Evolutionary conservation across 35 echinoderm and acorn worm genomes (phyloP).

Genomic region (Apostichopus japonicus): DNA sequence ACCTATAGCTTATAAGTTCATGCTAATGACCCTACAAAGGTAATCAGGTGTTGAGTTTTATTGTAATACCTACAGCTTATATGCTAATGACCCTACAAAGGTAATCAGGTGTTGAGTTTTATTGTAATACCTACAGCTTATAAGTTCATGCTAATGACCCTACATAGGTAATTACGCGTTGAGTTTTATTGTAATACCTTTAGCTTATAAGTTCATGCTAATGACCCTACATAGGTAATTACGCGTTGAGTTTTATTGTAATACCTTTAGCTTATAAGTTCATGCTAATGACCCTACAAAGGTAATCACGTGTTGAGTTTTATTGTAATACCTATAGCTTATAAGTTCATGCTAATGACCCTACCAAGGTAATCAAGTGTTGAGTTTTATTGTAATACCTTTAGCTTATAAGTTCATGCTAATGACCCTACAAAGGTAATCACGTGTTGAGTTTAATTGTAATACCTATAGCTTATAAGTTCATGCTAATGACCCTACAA

Average conservation of each 20-base stretch:
- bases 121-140: no score
- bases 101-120: slow-evolving; percentile 36
- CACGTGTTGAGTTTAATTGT: no score
- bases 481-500: slow-evolving; percentile 85
- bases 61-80: no score
- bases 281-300: slow-evolving; percentile 82
- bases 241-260: no score
- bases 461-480: no score
- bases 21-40: slow-evolving; percentile 81
- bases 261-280: no score
- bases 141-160: slow-evolving; percentile 80
- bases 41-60: slow-evolving; percentile 9
- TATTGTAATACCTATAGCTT: no score
- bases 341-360: slow-evolving; percentile 57
- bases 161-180: slow-evolving; percentile 65
- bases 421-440: slow-evolving; percentile 88
- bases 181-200: no score
- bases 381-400: no score
- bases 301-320: slow-evolving; percentile 45
- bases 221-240: slow-evolving; percentile 88
- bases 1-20: no score
- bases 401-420: slow-evolving; percentile 1
- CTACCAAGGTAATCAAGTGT: slow-evolving; percentile 69
- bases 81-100: slow-evolving; percentile 88
- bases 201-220: no score